These are phyloP conservation scores for Chionomys nivalis DNA, from an alignment of 2,113 vertebrate species.

Conservation along the genomic window DNA sequence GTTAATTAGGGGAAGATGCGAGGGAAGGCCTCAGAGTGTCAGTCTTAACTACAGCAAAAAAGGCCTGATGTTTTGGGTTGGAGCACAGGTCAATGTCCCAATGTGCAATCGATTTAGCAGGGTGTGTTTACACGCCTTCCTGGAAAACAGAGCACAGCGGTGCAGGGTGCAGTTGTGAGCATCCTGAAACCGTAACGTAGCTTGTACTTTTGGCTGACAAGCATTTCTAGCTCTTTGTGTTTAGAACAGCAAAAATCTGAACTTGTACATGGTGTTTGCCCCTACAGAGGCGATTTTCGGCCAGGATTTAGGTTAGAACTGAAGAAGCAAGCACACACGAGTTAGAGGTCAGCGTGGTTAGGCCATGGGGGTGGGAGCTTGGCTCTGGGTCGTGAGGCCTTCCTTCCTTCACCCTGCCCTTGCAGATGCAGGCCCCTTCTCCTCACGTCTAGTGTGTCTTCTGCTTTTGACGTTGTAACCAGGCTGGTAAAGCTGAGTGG, in stretches of 20 bases:
- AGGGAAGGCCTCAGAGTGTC: background rate
- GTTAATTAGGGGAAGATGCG: background rate
- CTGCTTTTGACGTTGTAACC: background rate
- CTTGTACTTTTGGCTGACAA: background rate
- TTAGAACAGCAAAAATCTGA: background rate
- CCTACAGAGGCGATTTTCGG: background rate
- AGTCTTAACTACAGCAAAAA: background rate
- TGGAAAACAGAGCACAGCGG: background rate
- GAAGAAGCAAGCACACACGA: background rate
- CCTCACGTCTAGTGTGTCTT: background rate
- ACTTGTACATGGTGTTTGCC: background rate
- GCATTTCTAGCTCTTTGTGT: background rate
- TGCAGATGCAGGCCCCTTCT: background rate
- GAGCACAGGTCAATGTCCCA: background rate
- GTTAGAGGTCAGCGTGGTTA: background rate
- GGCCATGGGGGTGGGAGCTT: background rate
- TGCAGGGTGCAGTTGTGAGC: background rate
- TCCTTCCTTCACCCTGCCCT: background rate
- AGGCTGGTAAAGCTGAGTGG: too few species aligned
- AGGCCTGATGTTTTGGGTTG: background rate
- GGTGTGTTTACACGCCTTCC: slow-evolving; percentile 22
- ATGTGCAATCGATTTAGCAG: background rate
- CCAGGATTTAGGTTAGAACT: background rate
- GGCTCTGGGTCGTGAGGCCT: background rate
- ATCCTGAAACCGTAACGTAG: background rate